Evolutionary conservation across 2,888 invertebrate species (phyloP), one percentile per base, ranked within the genome.

Genomic region (Galeopsomyia nigrocyanea): DNA sequence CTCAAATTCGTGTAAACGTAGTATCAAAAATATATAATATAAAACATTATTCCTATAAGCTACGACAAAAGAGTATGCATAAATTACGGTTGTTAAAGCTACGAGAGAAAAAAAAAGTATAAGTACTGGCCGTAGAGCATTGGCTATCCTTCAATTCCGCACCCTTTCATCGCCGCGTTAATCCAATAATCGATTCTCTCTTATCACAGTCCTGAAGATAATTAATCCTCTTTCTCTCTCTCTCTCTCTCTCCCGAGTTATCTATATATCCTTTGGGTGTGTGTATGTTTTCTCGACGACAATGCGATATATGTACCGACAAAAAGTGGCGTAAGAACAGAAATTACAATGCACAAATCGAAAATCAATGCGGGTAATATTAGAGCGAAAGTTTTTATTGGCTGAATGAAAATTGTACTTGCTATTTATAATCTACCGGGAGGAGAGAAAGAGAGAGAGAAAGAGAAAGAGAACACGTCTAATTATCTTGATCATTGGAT

Each of bases 181-280:
- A 75, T 65, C 65, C 62, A 75, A 74, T 69, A 75, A 77, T 77
- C 71, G 75, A 77, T 77, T 75, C 39, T 67, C 75, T 74, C 64
- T 75, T 80, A 79, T 80, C 80, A 79, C 80, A 80, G 79, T 77
- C 77, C 73, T 67, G 71, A 76, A 74, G 76, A 74, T 78, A 74
- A 74, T 74, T 55, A 70, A 73, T 73, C 55, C 50, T 64, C 68
- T 68, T n/a, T n/a, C n/a, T n/a, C n/a, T n/a, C n/a, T 26, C 26
- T 26, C 5, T 5, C 5, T 5, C 26, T 26, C 5, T 26, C 26
- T 26, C 26, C 49, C 55, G 56, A 31, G 56, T 58, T 19, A 13
- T 19, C 46, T 56, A 50, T 56, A 63, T 51, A 61, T 56, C n/a
- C 22, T 26, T 26, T 39, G 39, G 39, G 10, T 39, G 39, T 39